Evolutionary conservation across 92 coral and sea anemone species (phyloP).

Genomic region (Phenganax subtilis): DNA sequence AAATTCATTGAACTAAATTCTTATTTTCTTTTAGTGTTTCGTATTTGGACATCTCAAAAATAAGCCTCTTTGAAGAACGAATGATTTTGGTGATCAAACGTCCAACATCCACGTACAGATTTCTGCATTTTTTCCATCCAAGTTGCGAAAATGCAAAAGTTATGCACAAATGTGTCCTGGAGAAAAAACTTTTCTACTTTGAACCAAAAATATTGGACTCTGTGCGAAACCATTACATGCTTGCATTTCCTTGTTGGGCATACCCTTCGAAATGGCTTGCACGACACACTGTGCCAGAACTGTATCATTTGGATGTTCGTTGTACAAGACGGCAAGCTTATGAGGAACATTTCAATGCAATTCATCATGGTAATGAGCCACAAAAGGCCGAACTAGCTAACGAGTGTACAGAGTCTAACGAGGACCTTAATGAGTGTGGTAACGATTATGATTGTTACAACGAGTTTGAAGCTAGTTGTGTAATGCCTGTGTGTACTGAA

Average conservation of each 20-base stretch:
- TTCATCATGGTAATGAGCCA: not conserved
- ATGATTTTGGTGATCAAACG: conserved; percentile 85
- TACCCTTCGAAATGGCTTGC: conserved; percentile 96
- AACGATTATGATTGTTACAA: not conserved
- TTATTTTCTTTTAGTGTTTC: conserved; percentile 50
- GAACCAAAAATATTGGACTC: conserved; percentile 87
- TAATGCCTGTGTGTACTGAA: conserved; percentile 65
- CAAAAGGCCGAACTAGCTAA: not conserved
- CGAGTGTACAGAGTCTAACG: conserved; percentile 6
- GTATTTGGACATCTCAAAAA: conserved; percentile 84
- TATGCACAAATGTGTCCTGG: conserved; percentile 94
- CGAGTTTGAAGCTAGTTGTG: conserved; percentile 47
- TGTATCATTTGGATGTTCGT: conserved; percentile 87
- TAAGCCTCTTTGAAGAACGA: conserved; percentile 93
- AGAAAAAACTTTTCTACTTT: conserved; percentile 91
- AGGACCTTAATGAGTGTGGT: not conserved
- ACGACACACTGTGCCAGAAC: conserved; percentile 71
- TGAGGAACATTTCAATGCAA: conserved; percentile 64
- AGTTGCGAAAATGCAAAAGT: conserved; percentile 91
- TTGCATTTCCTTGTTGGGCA: conserved; percentile 98
- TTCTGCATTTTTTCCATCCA: conserved; percentile 86
- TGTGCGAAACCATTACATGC: conserved; percentile 83
- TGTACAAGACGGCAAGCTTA: conserved; percentile 89
- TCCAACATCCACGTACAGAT: conserved; percentile 58
- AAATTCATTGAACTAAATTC: too few species aligned